A percentile compares a stretch with the other conserved stretches of the same genome.
Evolutionary conservation across 2,113 vertebrate species (phyloP).

Genomic region (Burhinus oedicnemus): DNA sequence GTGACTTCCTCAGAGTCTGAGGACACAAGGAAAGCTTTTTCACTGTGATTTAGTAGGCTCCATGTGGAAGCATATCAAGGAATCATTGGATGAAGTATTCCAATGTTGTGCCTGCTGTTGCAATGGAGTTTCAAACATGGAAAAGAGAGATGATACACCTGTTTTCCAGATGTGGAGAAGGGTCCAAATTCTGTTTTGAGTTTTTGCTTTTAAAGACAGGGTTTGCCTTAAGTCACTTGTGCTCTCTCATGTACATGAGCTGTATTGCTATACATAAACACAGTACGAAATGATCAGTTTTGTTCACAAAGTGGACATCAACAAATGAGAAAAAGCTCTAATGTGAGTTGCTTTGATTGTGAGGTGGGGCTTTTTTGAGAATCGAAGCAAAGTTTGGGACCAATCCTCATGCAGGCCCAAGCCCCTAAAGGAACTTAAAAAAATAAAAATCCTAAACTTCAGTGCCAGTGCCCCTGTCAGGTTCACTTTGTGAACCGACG

Average conservation of each 20-base stretch:
- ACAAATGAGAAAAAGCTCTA: neutral
- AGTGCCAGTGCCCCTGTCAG: too few species aligned
- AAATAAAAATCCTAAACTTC: too few species aligned
- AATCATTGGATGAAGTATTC: neutral
- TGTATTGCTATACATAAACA: neutral
- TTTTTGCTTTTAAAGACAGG: too few species aligned
- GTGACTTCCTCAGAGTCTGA: neutral
- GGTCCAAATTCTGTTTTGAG: neutral
- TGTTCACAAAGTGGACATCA: neutral
- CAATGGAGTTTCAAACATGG: neutral
- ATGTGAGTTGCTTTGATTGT: neutral
- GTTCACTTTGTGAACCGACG: rapidly evolving
- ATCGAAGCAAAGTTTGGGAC: neutral
- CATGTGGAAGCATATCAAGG: neutral
- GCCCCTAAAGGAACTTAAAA: too few species aligned
- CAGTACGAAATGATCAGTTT: neutral
- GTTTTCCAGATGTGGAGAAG: neutral
- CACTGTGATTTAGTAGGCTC: neutral
- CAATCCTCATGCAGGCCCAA: rapidly evolving
- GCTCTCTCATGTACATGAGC: neutral
- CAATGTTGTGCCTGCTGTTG: neutral
- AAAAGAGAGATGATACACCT: neutral
- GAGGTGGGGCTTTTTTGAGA: neutral
- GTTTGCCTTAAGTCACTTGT: neutral
- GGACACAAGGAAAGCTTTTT: neutral